These are phyloP conservation scores for Pomatorhinus ruficollis DNA, from an alignment of 2,113 vertebrate genomes.

Conservation along the genomic window DNA sequence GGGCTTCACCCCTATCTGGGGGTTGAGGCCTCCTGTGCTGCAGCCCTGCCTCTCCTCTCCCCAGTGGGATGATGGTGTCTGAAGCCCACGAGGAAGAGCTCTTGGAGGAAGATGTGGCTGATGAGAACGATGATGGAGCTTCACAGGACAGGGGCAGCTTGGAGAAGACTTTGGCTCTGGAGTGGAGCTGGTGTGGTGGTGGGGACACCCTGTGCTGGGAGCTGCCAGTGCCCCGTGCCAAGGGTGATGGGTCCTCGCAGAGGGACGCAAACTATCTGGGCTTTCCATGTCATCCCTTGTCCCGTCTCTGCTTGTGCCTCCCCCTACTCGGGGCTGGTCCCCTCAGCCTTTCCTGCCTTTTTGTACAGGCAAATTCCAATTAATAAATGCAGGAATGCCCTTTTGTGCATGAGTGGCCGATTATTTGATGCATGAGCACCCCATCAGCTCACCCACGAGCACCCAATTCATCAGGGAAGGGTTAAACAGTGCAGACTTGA, in stretches of 20 bases:
- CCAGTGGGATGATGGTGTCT: not conserved
- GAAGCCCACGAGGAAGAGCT: not conserved
- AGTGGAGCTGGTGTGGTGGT: not conserved
- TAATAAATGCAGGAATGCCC: not conserved
- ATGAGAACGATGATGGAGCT: not conserved
- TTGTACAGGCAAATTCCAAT: not conserved
- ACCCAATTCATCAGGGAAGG: not conserved
- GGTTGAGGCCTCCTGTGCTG: not conserved
- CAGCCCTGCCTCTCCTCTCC: not conserved
- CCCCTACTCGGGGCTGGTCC: not conserved
- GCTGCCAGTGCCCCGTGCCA: not conserved
- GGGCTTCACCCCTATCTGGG: not conserved
- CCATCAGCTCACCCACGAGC: not conserved
- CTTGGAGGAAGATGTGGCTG: not conserved
- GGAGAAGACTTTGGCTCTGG: not conserved
- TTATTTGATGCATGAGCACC: not conserved
- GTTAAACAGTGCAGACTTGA: not conserved
- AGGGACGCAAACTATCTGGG: not conserved
- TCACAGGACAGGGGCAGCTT: rapidly evolving
- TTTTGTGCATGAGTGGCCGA: not conserved
- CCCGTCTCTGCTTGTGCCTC: not conserved
- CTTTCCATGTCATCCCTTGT: not conserved
- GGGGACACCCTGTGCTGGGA: not conserved
- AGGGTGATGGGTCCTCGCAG: rapidly evolving
- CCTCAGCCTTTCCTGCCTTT: not conserved